phyloP scores from a whole-genome alignment of 2,888 invertebrate species.

The Ligdia adustata region DNA sequence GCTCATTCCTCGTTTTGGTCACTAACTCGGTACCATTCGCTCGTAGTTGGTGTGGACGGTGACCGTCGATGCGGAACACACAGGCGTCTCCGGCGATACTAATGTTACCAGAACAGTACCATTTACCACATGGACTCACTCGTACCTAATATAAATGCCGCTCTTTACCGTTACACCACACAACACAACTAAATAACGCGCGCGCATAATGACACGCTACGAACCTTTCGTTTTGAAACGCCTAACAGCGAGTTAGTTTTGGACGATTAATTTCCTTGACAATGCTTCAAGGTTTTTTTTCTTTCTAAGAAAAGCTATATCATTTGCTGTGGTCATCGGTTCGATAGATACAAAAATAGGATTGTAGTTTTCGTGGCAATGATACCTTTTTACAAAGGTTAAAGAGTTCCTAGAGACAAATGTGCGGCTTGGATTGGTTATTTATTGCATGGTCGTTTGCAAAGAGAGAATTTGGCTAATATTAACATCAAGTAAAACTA shows the following conservation, averaged over 20 bases:
- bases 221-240: slow-evolving; percentile 52
- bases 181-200: slow-evolving; percentile 64
- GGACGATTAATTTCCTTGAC: slow-evolving; percentile 53
- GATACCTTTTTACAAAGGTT: too few relatives aligned
- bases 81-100: slow-evolving; percentile 39
- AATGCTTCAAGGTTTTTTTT: slow-evolving; percentile 34
- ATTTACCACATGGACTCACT: slow-evolving; percentile 40
- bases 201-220: slow-evolving; percentile 63
- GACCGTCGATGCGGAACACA: slow-evolving; percentile 41
- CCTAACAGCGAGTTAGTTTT: slow-evolving; percentile 50
- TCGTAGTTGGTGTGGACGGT: slow-evolving; percentile 10
- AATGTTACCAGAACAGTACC: slow-evolving; percentile 51
- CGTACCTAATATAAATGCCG: slow-evolving; percentile 64
- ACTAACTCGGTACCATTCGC: slow-evolving; percentile 12
- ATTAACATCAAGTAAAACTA: too few relatives aligned
- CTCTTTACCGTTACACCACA: slow-evolving; percentile 68
- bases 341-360: background rate
- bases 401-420: too few relatives aligned
- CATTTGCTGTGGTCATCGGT: slow-evolving; percentile 1
- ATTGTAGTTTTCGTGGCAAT: too few relatives aligned
- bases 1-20: slow-evolving; percentile 19
- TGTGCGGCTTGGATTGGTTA: too few relatives aligned
- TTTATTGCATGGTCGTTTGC: too few relatives aligned
- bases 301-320: slow-evolving; percentile 18
- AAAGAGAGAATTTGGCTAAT: too few relatives aligned